Conservation (phyloP, 92 coral and sea anemone genomes). For the Porites cylindrica region DNA sequence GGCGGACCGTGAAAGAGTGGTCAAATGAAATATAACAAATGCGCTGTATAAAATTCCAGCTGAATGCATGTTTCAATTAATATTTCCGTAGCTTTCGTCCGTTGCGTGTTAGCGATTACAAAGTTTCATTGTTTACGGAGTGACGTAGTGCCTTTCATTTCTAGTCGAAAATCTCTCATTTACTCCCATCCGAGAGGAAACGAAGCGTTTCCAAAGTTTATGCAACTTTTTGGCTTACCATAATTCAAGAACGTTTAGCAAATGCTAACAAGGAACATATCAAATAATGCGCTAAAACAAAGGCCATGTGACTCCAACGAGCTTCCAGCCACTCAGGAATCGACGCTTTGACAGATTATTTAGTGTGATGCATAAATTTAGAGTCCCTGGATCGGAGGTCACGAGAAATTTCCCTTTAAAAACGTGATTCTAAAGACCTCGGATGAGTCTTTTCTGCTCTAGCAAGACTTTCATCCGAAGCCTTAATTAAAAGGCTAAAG, state of each 20-base stretch:
- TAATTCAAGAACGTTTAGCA: slow-evolving; percentile 23
- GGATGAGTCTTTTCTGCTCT: slow-evolving; percentile 16
- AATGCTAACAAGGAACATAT: slow-evolving; percentile 26
- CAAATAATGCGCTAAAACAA: slow-evolving; percentile 23
- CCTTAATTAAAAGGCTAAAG: slow-evolving; percentile 50
- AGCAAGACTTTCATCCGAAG: slow-evolving; percentile 42
- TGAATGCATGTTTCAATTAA: slow-evolving; percentile 15
- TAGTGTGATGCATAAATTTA: slow-evolving; percentile 55
- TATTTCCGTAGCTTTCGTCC: slow-evolving; percentile 15
- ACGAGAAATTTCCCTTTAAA: slow-evolving; percentile 23
- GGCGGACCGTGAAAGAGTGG: neutral
- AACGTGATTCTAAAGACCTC: slow-evolving; percentile 35
- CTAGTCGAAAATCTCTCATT: slow-evolving; percentile 43
- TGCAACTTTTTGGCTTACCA: slow-evolving; percentile 20
- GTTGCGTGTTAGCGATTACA: slow-evolving; percentile 51
- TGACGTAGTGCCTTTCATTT: slow-evolving; percentile 52
- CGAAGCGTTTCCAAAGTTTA: slow-evolving; percentile 14
- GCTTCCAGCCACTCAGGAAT: slow-evolving; percentile 55
- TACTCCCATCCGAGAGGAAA: slow-evolving; percentile 15
- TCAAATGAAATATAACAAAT: neutral
- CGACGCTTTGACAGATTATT: slow-evolving; percentile 70
- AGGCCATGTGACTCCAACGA: slow-evolving; percentile 76
- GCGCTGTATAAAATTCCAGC: neutral
- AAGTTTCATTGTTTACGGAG: slow-evolving; percentile 62
- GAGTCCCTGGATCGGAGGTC: slow-evolving; percentile 61